Percentiles rank a stretch among this genome's conserved stretches.
Conservation (phyloP, 2,888 invertebrate species). For the Clepsis dumicolana region DNA sequence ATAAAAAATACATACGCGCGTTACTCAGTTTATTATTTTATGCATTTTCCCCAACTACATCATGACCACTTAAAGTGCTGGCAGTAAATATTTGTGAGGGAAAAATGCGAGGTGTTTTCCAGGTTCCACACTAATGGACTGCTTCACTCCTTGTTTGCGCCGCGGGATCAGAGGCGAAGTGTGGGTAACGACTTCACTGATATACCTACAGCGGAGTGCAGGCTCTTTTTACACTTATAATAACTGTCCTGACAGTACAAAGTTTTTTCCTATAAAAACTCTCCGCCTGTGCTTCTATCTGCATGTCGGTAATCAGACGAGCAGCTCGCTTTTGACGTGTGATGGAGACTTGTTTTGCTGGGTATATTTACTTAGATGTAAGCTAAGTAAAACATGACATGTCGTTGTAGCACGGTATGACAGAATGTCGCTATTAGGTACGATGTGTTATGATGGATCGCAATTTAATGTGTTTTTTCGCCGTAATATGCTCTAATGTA, state of each 20-base stretch:
- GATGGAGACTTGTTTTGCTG: not conserved
- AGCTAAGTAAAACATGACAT: not conserved
- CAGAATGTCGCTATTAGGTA: too few species aligned
- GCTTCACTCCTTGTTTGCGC: constrained; percentile 64
- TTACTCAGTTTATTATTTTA: constrained; percentile 39
- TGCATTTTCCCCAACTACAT: constrained; percentile 38
- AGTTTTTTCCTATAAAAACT: too few species aligned
- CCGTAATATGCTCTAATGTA: not conserved
- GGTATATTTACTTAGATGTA: not conserved
- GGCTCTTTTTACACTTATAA: constrained; percentile 13
- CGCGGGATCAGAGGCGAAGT: constrained; percentile 56
- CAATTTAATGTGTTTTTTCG: not conserved
- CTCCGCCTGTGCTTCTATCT: not conserved
- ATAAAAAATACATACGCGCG: constrained; percentile 22
- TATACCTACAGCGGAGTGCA: constrained; percentile 46
- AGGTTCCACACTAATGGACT: constrained; percentile 66
- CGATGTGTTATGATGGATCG: not conserved
- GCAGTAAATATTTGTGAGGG: constrained; percentile 43
- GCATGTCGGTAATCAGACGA: not conserved
- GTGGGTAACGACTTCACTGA: constrained; percentile 53
- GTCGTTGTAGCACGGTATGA: not conserved
- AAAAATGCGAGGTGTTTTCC: constrained; percentile 54
- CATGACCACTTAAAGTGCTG: constrained; percentile 42
- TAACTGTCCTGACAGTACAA: too few species aligned
- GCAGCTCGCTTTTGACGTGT: not conserved